Conservation (phyloP, 2,888 invertebrate genomes). For the Eupithecia inturbata region DNA sequence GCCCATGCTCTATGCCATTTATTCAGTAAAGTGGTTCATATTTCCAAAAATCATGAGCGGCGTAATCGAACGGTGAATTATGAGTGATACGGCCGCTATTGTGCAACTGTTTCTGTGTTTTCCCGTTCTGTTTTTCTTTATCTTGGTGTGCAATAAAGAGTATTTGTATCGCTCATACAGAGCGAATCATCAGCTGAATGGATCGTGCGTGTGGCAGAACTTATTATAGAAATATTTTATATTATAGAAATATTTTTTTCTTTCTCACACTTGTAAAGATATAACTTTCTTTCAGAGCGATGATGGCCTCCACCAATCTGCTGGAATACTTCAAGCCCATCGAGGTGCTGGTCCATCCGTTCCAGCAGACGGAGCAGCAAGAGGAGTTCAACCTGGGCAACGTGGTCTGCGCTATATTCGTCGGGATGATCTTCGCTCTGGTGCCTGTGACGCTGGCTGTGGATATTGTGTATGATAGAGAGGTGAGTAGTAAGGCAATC, state of each 20-base stretch:
- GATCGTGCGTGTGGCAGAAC: neutral
- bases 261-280: neutral
- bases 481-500: too few relatives aligned
- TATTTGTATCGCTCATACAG: too few relatives aligned
- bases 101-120: too few relatives aligned
- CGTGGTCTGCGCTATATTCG: slow-evolving; percentile 89
- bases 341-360: slow-evolving; percentile 87
- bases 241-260: too few relatives aligned
- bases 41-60: too few relatives aligned
- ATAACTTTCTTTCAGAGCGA: slow-evolving; percentile 54
- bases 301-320: slow-evolving; percentile 68
- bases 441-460: slow-evolving; percentile 91
- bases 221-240: too few relatives aligned
- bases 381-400: slow-evolving; percentile 89
- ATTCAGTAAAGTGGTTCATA: too few relatives aligned
- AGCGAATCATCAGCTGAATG: neutral
- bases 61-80: too few relatives aligned
- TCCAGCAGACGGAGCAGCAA: slow-evolving; percentile 89
- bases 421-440: slow-evolving; percentile 92
- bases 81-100: too few relatives aligned
- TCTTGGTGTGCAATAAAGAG: too few relatives aligned
- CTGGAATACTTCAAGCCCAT: slow-evolving; percentile 83
- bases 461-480: slow-evolving; percentile 92
- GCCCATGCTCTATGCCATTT: too few relatives aligned
- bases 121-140: too few relatives aligned